Evolutionary conservation across 1,140 invertebrate genomes (phyloP).

Genomic region (Aphidius gifuensis): DNA sequence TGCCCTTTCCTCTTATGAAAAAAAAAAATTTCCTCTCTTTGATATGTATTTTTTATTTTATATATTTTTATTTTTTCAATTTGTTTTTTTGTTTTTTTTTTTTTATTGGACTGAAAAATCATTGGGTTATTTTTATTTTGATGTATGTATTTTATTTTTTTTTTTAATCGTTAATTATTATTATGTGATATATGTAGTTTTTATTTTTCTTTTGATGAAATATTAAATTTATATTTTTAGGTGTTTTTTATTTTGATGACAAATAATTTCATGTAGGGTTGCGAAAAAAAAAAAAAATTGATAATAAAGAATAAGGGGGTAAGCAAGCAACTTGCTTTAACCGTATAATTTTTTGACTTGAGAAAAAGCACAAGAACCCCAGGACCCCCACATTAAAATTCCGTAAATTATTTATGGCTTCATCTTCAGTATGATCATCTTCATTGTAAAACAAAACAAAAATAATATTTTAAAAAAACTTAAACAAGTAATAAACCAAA

Average conservation of each 20-base stretch:
- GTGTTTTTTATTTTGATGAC: neutral
- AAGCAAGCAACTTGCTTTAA: neutral
- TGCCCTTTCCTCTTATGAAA: neutral
- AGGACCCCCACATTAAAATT: slow-evolving; percentile 11
- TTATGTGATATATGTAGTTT: neutral
- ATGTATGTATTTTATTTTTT: too few relatives aligned
- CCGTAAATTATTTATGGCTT: slow-evolving; percentile 16
- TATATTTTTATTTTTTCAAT: slow-evolving; percentile 3
- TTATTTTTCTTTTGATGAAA: neutral
- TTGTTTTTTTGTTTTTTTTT: neutral
- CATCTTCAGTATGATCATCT: slow-evolving; percentile 4
- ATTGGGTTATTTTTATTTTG: too few relatives aligned
- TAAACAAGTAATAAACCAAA: too few relatives aligned
- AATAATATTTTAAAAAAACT: too few relatives aligned
- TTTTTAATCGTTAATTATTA: neutral
- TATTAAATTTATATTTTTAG: neutral
- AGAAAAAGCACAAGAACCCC: neutral
- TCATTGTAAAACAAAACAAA: too few relatives aligned
- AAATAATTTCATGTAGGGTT: slow-evolving; percentile 3
- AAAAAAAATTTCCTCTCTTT: neutral
- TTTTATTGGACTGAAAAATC: too few relatives aligned
- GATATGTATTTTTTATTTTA: slow-evolving; percentile 4
- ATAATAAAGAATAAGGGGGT: neutral
- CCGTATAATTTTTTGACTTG: neutral
- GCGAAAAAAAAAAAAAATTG: neutral